Percentiles rank a stretch among this genome's conserved stretches.
Conservation (phyloP, 2,888 invertebrate genomes). For the Amphiduros pacificus region DNA sequence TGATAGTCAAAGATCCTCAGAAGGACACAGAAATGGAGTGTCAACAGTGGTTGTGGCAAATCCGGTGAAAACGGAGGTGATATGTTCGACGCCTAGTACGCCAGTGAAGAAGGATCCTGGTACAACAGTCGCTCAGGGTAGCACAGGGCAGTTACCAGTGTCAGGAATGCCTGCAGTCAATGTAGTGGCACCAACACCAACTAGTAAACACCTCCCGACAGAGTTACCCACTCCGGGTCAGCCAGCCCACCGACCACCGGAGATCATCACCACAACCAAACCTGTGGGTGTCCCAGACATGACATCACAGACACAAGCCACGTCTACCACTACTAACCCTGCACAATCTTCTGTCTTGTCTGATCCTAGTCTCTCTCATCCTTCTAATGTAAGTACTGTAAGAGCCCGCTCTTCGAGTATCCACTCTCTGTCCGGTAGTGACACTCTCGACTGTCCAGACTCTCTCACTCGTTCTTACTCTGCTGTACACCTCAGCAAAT, state of each 20-base stretch:
- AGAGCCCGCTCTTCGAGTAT: not conserved
- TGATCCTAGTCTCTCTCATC: constrained; percentile 4
- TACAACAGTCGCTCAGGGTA: too few relatives aligned
- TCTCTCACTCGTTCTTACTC: not conserved
- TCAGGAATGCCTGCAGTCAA: too few relatives aligned
- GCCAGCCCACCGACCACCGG: not conserved
- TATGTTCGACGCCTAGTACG: too few relatives aligned
- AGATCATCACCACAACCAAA: not conserved
- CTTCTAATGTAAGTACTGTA: constrained; percentile 13
- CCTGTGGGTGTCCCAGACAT: not conserved
- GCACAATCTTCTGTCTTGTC: constrained; percentile 2
- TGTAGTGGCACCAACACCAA: too few relatives aligned
- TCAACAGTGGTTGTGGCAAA: too few relatives aligned
- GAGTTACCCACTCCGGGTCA: too few relatives aligned
- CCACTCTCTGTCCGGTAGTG: not conserved
- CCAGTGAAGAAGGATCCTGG: too few relatives aligned
- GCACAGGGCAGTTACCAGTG: too few relatives aligned
- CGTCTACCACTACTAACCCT: constrained; percentile 3
- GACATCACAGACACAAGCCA: constrained; percentile 1
- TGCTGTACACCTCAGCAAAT: not conserved
- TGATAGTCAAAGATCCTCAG: too few relatives aligned
- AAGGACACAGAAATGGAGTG: too few relatives aligned
- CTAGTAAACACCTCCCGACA: too few relatives aligned
- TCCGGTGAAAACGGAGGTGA: too few relatives aligned
- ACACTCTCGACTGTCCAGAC: not conserved